Percentiles rank a stretch among this genome's conserved stretches.
These are phyloP conservation scores for Carabus problematicus DNA, from an alignment of 2,888 invertebrate species.

Conservation along the genomic window DNA sequence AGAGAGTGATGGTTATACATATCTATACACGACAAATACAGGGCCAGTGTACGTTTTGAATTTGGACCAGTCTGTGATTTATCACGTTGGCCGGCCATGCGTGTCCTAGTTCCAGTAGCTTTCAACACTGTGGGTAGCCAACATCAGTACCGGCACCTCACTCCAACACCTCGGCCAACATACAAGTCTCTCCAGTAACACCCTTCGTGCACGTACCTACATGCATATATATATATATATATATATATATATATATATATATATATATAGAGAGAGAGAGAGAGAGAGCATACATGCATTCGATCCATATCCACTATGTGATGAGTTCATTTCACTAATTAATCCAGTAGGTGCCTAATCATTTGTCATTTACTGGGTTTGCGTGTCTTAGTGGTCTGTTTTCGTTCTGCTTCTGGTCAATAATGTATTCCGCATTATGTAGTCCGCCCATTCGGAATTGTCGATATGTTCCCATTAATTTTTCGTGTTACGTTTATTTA, in stretches of 20 bases:
- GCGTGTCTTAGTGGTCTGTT: slow-evolving; percentile 7
- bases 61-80: slow-evolving; percentile 15
- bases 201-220: not conserved
- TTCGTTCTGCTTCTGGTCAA: not conserved
- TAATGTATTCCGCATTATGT: too few relatives aligned
- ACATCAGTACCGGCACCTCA: too few relatives aligned
- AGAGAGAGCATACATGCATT: not conserved
- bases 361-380: slow-evolving; percentile 1
- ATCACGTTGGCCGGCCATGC: slow-evolving; percentile 21
- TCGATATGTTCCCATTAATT: too few relatives aligned
- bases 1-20: too few relatives aligned
- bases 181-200: too few relatives aligned
- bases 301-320: not conserved
- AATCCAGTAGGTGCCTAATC: slow-evolving; percentile 3
- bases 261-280: not conserved
- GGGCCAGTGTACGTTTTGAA: too few relatives aligned
- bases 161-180: too few relatives aligned
- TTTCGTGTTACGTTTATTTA: too few relatives aligned
- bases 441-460: too few relatives aligned
- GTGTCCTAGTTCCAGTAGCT: slow-evolving; percentile 3
- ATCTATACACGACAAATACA: too few relatives aligned
- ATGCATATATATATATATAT: slow-evolving; percentile 7
- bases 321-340: slow-evolving; percentile 9
- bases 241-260: not conserved
- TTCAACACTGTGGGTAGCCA: too few relatives aligned